Percentiles rank a stretch among this genome's conserved stretches.
Evolutionary conservation across 2,113 vertebrate species (phyloP).

Genomic region (Macquaria ambigua): DNA sequence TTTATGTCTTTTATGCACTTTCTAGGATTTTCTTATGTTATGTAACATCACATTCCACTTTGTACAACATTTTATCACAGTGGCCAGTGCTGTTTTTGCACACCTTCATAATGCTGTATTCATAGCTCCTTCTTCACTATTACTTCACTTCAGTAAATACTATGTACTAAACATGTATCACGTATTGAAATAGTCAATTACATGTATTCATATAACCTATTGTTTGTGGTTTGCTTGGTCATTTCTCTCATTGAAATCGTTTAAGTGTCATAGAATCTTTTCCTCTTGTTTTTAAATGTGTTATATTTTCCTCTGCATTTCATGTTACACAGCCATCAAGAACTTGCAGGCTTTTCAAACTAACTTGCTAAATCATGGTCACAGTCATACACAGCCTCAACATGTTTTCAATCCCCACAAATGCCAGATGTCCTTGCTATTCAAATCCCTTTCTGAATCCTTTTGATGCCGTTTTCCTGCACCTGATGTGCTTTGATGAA

Average conservation of each 20-base stretch:
- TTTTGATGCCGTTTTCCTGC: not conserved
- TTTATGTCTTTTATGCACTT: too few species aligned
- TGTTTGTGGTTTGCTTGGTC: not conserved
- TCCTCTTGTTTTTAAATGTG: not conserved
- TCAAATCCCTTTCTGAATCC: not conserved
- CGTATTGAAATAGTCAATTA: too few species aligned
- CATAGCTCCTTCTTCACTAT: too few species aligned
- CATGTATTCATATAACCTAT: too few species aligned
- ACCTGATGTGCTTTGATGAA: not conserved
- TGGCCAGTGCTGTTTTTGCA: too few species aligned
- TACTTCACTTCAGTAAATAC: too few species aligned
- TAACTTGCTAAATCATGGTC: not conserved
- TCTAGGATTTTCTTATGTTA: too few species aligned
- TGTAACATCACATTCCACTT: too few species aligned
- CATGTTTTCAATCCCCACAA: not conserved
- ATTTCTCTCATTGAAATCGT: not conserved
- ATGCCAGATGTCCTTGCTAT: constrained; percentile 2
- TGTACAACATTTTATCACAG: too few species aligned
- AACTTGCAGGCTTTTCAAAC: not conserved
- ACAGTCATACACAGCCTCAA: not conserved
- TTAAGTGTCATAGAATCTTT: not conserved
- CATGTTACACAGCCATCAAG: not conserved
- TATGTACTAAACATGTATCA: too few species aligned
- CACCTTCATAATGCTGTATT: too few species aligned
- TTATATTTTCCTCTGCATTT: not conserved